A percentile compares a stretch with the other conserved stretches of the same genome.
phyloP scores from a whole-genome alignment of 2,113 vertebrate species.

The Rhea americana region DNA sequence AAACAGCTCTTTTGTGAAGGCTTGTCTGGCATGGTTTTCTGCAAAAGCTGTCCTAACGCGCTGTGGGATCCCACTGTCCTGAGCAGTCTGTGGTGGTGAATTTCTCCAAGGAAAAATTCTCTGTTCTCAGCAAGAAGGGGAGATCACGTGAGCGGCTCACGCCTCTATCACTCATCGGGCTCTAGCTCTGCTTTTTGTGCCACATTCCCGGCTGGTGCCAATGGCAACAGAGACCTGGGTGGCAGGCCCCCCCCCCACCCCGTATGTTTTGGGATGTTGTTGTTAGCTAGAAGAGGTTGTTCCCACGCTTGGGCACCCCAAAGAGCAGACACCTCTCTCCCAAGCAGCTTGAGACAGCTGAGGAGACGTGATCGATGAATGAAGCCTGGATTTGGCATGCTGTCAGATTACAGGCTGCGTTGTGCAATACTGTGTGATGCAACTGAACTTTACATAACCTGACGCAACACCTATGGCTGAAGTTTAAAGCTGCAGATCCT shows the following conservation, averaged over 20 bases:
- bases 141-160: not conserved
- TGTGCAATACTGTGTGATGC: constrained; percentile 64
- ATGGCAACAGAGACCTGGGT: not conserved
- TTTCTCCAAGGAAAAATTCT: not conserved
- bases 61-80: not conserved
- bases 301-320: constrained; percentile 4
- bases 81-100: too few relatives aligned
- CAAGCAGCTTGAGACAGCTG: not conserved
- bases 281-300: not conserved
- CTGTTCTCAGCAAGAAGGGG: not conserved
- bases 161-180: not conserved
- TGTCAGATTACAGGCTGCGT: not conserved
- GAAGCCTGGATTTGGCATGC: constrained; percentile 35
- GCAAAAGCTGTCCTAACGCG: rapidly evolving
- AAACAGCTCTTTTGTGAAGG: not conserved
- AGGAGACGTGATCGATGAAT: constrained; percentile 36
- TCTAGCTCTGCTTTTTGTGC: not conserved
- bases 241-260: not conserved
- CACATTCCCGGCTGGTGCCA: not conserved
- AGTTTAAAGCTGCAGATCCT: constrained; percentile 52
- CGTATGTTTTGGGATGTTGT: not conserved
- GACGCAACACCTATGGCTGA: constrained; percentile 50
- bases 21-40: not conserved
- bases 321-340: constrained; percentile 1
- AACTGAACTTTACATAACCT: constrained; percentile 74